Conservation (phyloP, 2,113 vertebrate genomes). For the Syngnathus floridae region DNA sequence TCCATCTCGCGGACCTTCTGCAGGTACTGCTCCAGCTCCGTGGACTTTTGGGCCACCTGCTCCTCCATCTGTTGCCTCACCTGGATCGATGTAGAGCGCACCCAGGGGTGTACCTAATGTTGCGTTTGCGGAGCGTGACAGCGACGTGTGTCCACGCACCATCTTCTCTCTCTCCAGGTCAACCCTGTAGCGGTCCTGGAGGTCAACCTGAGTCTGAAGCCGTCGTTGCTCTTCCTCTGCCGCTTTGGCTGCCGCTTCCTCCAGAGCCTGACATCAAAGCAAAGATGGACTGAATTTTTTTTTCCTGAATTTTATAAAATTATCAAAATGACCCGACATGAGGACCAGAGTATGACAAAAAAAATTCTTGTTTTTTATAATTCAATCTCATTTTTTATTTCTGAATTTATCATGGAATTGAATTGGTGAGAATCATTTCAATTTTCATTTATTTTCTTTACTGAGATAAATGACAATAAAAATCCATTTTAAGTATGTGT, state of each 20-base stretch:
- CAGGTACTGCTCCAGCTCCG: slow-evolving; percentile 90
- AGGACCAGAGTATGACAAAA: no score
- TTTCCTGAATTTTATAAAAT: not conserved
- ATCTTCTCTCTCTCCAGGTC: slow-evolving; percentile 92
- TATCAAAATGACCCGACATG: not conserved
- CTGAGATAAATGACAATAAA: no score
- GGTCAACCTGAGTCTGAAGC: slow-evolving; percentile 85
- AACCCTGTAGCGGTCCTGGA: slow-evolving; percentile 84
- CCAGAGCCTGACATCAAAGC: slow-evolving; percentile 76
- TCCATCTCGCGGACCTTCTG: slow-evolving; percentile 87
- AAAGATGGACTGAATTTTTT: no score
- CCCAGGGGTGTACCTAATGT: not conserved
- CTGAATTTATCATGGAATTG: no score
- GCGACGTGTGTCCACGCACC: slow-evolving; percentile 49
- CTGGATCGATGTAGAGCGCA: slow-evolving; percentile 51
- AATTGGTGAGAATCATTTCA: no score
- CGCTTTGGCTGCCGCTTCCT: slow-evolving; percentile 81
- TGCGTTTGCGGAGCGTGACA: not conserved
- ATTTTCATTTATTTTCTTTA: no score
- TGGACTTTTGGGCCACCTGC: slow-evolving; percentile 91
- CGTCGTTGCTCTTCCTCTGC: slow-evolving; percentile 84
- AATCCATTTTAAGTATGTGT: not conserved
- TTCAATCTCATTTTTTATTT: no score
- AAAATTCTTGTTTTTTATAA: no score
- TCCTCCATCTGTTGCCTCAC: slow-evolving; percentile 92